Evolutionary conservation across 2,888 invertebrate species (phyloP).

Genomic region (Scaeva pyrastri): DNA sequence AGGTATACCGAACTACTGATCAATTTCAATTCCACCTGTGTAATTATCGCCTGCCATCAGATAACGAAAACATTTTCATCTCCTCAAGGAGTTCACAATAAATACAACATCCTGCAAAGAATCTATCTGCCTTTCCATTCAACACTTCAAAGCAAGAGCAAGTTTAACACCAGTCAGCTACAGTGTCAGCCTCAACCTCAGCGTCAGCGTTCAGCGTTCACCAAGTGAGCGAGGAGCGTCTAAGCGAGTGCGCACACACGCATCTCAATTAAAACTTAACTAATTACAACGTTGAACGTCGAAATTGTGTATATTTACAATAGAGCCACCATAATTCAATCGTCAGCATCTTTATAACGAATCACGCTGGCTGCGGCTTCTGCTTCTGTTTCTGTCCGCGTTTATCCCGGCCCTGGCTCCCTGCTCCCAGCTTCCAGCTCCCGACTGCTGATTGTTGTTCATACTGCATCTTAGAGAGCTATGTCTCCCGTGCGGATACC

Average conservation of each 20-base stretch:
- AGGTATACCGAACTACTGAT: slow-evolving; percentile 37
- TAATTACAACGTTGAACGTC: slow-evolving; percentile 68
- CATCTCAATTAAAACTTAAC: slow-evolving; percentile 63
- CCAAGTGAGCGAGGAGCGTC: not conserved
- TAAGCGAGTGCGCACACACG: slow-evolving; percentile 9
- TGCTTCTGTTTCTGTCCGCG: slow-evolving; percentile 3
- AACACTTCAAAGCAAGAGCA: slow-evolving; percentile 11
- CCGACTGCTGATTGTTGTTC: not conserved
- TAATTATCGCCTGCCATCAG: slow-evolving; percentile 64
- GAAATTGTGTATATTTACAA: slow-evolving; percentile 70
- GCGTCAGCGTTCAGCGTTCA: not conserved
- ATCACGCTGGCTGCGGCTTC: slow-evolving; percentile 19
- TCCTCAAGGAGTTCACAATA: slow-evolving; percentile 42
- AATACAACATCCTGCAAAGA: slow-evolving; percentile 37
- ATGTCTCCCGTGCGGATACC: slow-evolving; percentile 18
- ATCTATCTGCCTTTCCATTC: slow-evolving; percentile 11
- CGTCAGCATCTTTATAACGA: slow-evolving; percentile 63
- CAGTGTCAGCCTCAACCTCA: too few relatives aligned
- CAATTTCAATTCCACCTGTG: slow-evolving; percentile 63
- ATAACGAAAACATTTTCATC: slow-evolving; percentile 27
- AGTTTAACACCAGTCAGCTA: not conserved
- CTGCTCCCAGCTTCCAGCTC: slow-evolving; percentile 15
- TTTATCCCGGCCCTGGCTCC: slow-evolving; percentile 1
- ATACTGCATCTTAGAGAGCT: not conserved
- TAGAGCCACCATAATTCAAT: slow-evolving; percentile 71